These are phyloP conservation scores for Poeciliopsis presidionis DNA, from an alignment of 2,797 vertebrate species.

Conservation along the genomic window DNA sequence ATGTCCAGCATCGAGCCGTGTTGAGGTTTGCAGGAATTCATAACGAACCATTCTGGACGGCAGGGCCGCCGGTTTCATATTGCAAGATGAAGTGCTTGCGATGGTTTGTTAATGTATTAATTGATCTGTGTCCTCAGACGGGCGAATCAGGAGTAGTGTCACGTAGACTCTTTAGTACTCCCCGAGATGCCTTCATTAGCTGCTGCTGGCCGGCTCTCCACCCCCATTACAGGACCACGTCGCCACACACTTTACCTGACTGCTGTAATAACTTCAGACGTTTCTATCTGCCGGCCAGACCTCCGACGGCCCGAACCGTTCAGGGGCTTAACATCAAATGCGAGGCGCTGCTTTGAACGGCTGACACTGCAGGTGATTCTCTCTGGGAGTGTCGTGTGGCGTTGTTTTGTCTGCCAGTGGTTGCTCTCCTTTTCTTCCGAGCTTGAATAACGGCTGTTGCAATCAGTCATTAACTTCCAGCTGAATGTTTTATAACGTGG, in stretches of 20 bases:
- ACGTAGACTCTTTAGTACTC: slow-evolving; percentile 73
- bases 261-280: slow-evolving; percentile 72
- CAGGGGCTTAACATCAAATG: slow-evolving; percentile 64
- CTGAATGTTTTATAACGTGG: slow-evolving; percentile 62
- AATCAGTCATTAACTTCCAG: slow-evolving; percentile 66
- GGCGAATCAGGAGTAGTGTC: slow-evolving; percentile 69
- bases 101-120: slow-evolving; percentile 79
- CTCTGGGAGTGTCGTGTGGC: slow-evolving; percentile 32
- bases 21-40: slow-evolving; percentile 43
- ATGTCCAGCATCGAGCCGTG: slow-evolving; percentile 28
- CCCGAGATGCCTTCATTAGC: slow-evolving; percentile 73
- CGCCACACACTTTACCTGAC: slow-evolving; percentile 69
- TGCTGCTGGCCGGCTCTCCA: slow-evolving; percentile 60
- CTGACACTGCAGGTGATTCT: slow-evolving; percentile 55
- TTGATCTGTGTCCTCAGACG: slow-evolving; percentile 77
- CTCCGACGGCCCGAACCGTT: slow-evolving; percentile 53
- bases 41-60: slow-evolving; percentile 42
- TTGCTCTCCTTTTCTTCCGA: slow-evolving; percentile 37
- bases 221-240: slow-evolving; percentile 56
- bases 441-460: slow-evolving; percentile 59
- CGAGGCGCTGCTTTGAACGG: slow-evolving; percentile 52
- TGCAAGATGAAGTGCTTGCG: slow-evolving; percentile 66
- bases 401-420: slow-evolving; percentile 50
- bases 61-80: slow-evolving; percentile 63
- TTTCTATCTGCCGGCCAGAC: slow-evolving; percentile 67